phyloP scores from a whole-genome alignment of 2,888 invertebrate species.

The Macaria notata region DNA sequence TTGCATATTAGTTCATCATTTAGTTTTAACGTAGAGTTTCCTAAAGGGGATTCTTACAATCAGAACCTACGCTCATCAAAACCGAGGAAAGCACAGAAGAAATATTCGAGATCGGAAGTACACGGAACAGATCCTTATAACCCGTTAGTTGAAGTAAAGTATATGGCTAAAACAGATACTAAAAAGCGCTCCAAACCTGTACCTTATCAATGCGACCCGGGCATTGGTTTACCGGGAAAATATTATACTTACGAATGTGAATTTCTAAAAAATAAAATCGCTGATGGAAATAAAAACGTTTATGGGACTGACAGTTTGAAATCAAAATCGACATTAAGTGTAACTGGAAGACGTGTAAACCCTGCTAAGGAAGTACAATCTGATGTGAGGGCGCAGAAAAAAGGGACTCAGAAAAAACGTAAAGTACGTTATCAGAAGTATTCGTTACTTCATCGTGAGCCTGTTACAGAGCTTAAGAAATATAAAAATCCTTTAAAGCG shows the following conservation, averaged over 20 bases:
- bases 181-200: not conserved
- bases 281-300: too few species aligned
- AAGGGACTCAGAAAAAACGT: not conserved
- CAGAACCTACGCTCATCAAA: not conserved
- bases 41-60: conserved; percentile 23
- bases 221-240: conserved; percentile 40
- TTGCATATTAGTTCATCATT: conserved; percentile 41
- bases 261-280: too few species aligned
- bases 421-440: not conserved
- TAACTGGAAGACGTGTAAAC: not conserved
- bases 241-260: conserved; percentile 44
- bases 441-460: not conserved
- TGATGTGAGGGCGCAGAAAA: not conserved
- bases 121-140: conserved; percentile 13
- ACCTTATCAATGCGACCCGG: conserved; percentile 46
- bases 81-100: not conserved
- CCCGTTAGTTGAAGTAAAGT: conserved; percentile 18
- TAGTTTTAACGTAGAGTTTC: conserved; percentile 43
- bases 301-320: conserved; percentile 28
- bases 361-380: not conserved
- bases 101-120: conserved; percentile 5
- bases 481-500: not conserved
- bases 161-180: conserved; percentile 20
- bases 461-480: too few species aligned
- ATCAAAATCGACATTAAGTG: conserved; percentile 35